Conservation (phyloP, 2,113 vertebrate genomes). For the Mesitornis unicolor region DNA sequence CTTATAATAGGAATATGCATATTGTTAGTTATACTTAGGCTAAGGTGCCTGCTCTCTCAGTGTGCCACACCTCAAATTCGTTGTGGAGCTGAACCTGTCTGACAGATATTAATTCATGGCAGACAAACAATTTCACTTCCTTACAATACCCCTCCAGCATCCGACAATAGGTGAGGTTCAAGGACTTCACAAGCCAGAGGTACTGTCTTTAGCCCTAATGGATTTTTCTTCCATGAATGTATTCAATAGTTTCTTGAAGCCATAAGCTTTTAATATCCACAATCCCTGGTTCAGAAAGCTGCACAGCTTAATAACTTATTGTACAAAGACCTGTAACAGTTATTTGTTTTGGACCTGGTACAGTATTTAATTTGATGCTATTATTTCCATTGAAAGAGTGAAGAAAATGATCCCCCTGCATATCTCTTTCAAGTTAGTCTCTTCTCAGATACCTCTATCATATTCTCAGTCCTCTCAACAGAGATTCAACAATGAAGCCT, state of each 20-base stretch:
- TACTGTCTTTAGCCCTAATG: background rate
- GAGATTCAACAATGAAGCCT: background rate
- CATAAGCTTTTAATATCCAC: background rate
- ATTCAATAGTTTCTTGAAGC: background rate
- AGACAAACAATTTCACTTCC: background rate
- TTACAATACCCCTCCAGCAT: background rate
- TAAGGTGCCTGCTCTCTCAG: accelerated
- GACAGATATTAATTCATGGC: background rate
- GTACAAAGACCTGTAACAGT: background rate
- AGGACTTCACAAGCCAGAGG: background rate
- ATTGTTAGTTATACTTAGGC: background rate
- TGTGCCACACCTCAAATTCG: background rate
- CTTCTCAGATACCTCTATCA: background rate
- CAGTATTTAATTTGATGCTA: background rate
- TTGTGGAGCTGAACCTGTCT: background rate
- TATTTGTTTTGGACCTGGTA: background rate
- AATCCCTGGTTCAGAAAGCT: background rate
- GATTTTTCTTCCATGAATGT: background rate
- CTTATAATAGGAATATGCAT: background rate
- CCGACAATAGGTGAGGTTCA: background rate
- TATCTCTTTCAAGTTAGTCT: background rate
- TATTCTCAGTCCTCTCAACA: background rate
- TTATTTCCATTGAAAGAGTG: background rate
- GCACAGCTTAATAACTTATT: background rate
- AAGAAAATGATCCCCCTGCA: background rate